Conservation (phyloP, 1,140 invertebrate species). For the Chlorops oryzae region DNA sequence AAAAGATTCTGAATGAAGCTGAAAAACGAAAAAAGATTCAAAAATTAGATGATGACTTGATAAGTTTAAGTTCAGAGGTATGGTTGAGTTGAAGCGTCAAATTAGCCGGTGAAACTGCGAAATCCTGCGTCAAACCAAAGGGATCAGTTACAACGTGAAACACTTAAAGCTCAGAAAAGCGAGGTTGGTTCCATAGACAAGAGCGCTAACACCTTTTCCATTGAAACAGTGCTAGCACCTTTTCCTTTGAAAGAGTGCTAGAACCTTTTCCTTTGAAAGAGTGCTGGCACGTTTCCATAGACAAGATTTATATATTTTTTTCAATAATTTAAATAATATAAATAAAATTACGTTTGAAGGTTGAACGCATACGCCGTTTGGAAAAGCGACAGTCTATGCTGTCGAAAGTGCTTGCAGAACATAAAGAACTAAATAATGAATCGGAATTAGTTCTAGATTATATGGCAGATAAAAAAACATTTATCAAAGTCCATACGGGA, state of each 20-base stretch:
- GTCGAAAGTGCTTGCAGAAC: constrained; percentile 26
- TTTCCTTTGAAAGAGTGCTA: too few relatives aligned
- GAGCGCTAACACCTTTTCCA: too few relatives aligned
- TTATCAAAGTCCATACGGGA: constrained; percentile 57
- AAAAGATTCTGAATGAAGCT: constrained; percentile 21
- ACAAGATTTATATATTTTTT: too few relatives aligned
- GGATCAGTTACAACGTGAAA: constrained; percentile 40
- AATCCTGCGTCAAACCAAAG: constrained; percentile 35
- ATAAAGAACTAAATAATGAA: constrained; percentile 11
- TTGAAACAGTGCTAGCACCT: too few relatives aligned
- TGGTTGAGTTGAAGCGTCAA: too few relatives aligned
- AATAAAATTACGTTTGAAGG: too few relatives aligned
- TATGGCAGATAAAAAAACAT: constrained; percentile 56
- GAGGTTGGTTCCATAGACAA: constrained; percentile 33
- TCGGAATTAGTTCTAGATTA: constrained; percentile 58
- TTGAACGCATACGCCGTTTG: constrained; percentile 19
- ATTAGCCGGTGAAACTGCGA: constrained; percentile 21
- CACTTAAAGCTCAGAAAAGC: constrained; percentile 33
- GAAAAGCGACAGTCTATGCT: constrained; percentile 33
- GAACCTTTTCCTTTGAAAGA: too few relatives aligned
- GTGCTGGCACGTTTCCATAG: too few relatives aligned
- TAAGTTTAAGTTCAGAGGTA: constrained; percentile 42
- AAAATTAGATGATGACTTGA: constrained; percentile 25
- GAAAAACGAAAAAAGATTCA: constrained; percentile 20
- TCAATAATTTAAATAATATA: too few relatives aligned